Percentiles rank a stretch among this genome's conserved stretches.
Conservation (phyloP, 2,888 invertebrate species). For the Lycocerus yunnanus region DNA sequence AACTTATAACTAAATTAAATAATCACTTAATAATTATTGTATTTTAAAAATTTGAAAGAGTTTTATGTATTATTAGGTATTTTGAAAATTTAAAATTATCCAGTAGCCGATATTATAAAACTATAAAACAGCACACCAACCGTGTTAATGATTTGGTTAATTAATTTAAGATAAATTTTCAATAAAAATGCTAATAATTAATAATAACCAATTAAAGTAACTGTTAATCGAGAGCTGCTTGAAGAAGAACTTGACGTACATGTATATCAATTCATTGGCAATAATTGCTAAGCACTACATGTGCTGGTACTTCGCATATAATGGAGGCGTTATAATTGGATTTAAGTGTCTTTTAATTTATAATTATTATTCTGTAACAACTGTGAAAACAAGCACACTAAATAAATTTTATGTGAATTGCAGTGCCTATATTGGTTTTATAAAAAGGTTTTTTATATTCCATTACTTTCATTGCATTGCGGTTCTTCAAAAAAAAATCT, state of each 20-base stretch:
- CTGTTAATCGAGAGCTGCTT: neutral
- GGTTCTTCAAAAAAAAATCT: too few species aligned
- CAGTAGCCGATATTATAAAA: too few species aligned
- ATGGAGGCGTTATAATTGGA: neutral
- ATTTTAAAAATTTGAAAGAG: too few species aligned
- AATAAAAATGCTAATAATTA: neutral
- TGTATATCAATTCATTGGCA: neutral
- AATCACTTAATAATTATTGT: too few species aligned
- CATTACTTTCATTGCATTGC: neutral
- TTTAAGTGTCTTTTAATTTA: neutral
- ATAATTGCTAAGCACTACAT: neutral
- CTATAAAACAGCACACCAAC: too few species aligned
- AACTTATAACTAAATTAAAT: neutral
- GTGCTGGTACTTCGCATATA: neutral
- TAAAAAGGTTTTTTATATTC: neutral
- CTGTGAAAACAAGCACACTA: neutral
- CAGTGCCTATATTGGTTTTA: neutral
- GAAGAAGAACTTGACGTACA: neutral
- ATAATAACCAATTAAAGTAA: neutral
- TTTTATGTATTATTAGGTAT: too few species aligned
- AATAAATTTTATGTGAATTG: neutral
- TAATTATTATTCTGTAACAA: neutral
- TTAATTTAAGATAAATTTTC: neutral
- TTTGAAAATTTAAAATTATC: too few species aligned
- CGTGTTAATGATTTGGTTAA: neutral